phyloP scores from a whole-genome alignment of 2,888 invertebrate species.

The Caenorhabditis virilis region DNA sequence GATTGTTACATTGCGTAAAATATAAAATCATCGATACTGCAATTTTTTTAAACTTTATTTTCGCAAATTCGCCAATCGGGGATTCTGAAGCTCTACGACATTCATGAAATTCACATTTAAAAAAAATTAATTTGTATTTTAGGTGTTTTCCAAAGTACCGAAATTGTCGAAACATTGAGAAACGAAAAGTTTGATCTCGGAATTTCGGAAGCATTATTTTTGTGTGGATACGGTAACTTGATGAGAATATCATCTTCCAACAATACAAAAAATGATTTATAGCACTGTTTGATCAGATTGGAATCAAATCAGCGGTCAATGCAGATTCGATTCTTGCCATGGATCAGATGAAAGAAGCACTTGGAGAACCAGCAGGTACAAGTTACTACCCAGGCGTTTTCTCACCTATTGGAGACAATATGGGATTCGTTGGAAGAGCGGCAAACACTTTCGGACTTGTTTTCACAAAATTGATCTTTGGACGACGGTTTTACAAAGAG shows the following conservation, averaged over 20 bases:
- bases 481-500: conserved; percentile 4
- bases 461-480: conserved; percentile 2
- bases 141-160: conserved; percentile 15
- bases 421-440: conserved; percentile 13
- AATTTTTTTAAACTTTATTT: too few relatives aligned
- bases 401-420: conserved; percentile 7
- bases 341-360: conserved; percentile 9
- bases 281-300: conserved; percentile 27
- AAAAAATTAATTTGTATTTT: conserved; percentile 1
- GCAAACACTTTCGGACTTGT: conserved; percentile 5
- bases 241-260: neutral
- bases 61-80: too few relatives aligned
- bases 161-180: conserved; percentile 9
- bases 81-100: too few relatives aligned
- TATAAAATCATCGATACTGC: too few relatives aligned
- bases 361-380: conserved; percentile 20
- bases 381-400: conserved; percentile 17
- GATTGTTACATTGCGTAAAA: too few relatives aligned
- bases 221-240: conserved; percentile 16
- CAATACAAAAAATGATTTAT: conserved; percentile 2
- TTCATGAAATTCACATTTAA: neutral
- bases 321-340: conserved; percentile 20
- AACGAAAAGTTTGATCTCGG: conserved; percentile 27
- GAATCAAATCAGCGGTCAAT: conserved; percentile 15
- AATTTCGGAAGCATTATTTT: conserved; percentile 15